Conservation (phyloP, 2,797 vertebrate genomes). For the Microhierax caerulescens region DNA sequence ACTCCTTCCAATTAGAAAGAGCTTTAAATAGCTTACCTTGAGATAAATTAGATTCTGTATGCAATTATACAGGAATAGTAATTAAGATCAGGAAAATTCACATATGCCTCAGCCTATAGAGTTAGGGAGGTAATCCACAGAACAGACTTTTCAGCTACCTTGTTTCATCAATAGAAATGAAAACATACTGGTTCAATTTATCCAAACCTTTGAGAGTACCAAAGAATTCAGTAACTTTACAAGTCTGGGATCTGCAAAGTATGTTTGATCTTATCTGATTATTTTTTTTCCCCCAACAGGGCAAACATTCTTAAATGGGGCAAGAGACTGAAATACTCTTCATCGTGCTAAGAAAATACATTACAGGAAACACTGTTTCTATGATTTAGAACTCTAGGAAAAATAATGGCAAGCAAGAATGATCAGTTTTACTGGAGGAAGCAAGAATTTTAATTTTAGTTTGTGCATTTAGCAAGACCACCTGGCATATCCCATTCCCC, state of each 20-base stretch:
- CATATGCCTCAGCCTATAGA: neutral
- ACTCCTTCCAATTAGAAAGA: slow-evolving; percentile 61
- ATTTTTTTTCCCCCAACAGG: neutral
- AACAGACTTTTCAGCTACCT: neutral
- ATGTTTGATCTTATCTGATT: neutral
- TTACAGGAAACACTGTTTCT: neutral
- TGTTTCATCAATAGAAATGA: neutral
- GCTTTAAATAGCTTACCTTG: slow-evolving; percentile 67
- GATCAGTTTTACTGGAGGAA: neutral
- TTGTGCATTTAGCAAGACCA: neutral
- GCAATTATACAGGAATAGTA: slow-evolving; percentile 64
- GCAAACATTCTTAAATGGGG: neutral
- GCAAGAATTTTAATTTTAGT: neutral
- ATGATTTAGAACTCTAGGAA: neutral
- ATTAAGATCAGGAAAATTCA: slow-evolving; percentile 62
- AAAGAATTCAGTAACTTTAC: neutral
- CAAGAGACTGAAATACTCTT: neutral
- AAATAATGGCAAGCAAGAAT: neutral
- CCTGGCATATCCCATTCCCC: neutral
- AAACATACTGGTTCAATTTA: neutral
- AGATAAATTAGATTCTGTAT: slow-evolving; percentile 49
- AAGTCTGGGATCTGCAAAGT: neutral
- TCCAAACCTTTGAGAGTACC: neutral
- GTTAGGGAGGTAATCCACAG: neutral
- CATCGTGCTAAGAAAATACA: neutral